Conservation (phyloP, 1,140 invertebrate species). For the Megalopta genalis region DNA sequence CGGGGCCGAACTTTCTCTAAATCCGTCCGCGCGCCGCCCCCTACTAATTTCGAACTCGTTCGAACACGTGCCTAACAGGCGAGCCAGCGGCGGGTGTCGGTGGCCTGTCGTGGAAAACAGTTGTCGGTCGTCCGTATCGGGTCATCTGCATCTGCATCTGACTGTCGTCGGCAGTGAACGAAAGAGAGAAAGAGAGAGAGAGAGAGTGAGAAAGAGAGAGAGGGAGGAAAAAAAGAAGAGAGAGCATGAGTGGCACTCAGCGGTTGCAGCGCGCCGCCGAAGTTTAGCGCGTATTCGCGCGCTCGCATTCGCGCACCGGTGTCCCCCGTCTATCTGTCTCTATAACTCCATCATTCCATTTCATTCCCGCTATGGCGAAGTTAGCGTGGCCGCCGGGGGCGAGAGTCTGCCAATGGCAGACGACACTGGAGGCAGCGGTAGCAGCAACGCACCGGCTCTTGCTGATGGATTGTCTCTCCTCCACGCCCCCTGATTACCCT, state of each 20-base stretch:
- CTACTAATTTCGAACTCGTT: slow-evolving; percentile 60
- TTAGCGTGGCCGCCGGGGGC: slow-evolving; percentile 61
- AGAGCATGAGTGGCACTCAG: neutral
- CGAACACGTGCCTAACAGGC: slow-evolving; percentile 35
- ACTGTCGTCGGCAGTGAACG: slow-evolving; percentile 49
- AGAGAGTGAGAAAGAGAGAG: slow-evolving; percentile 44
- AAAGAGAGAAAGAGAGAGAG: too few species aligned
- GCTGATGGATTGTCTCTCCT: slow-evolving; percentile 74
- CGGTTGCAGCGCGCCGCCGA: slow-evolving; percentile 2
- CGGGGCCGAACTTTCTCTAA: slow-evolving; percentile 40
- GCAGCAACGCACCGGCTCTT: slow-evolving; percentile 63
- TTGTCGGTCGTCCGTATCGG: slow-evolving; percentile 31
- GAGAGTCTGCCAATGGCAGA: slow-evolving; percentile 72
- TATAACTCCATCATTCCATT: neutral
- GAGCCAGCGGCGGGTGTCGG: neutral
- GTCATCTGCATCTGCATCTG: slow-evolving; percentile 67
- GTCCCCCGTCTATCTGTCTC: neutral
- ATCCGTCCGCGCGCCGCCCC: slow-evolving; percentile 20
- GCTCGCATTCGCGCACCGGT: too few species aligned
- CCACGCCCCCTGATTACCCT: slow-evolving; percentile 67
- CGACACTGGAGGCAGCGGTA: slow-evolving; percentile 61
- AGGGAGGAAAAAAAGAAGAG: slow-evolving; percentile 41
- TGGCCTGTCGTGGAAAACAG: slow-evolving; percentile 39
- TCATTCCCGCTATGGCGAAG: slow-evolving; percentile 52
- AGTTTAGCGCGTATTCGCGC: neutral